Percentiles rank a stretch among this genome's conserved stretches.
Evolutionary conservation across 1,140 invertebrate species (phyloP).

Genomic region (Drosophila tristis): DNA sequence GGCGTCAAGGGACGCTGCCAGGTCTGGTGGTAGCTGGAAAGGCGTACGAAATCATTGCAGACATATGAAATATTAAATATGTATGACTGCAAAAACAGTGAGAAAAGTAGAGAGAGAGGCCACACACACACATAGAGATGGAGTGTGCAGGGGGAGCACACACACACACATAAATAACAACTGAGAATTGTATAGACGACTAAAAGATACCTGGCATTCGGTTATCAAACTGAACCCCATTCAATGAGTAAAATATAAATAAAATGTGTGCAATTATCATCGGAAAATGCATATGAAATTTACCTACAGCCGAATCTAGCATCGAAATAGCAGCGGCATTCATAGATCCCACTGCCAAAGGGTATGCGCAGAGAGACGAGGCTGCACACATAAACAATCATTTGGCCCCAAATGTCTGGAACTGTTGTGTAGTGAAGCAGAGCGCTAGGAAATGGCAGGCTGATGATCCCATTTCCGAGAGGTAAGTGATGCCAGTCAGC

Average conservation of each 20-base stretch:
- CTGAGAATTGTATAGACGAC: too few relatives aligned
- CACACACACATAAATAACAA: too few relatives aligned
- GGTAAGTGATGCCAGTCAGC: constrained; percentile 82
- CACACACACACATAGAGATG: constrained; percentile 5
- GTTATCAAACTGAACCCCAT: too few relatives aligned
- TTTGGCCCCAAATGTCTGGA: constrained; percentile 69
- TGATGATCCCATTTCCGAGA: constrained; percentile 84
- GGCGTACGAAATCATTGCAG: constrained; percentile 79
- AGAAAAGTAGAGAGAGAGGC: constrained; percentile 12
- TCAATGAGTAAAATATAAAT: too few relatives aligned
- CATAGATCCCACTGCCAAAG: too few relatives aligned
- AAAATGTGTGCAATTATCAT: too few relatives aligned
- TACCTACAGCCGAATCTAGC: too few relatives aligned
- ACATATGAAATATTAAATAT: constrained; percentile 83
- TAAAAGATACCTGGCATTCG: too few relatives aligned
- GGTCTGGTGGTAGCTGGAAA: constrained; percentile 31
- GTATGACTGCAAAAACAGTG: constrained; percentile 54
- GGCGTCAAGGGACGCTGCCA: constrained; percentile 50
- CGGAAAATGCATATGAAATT: too few relatives aligned
- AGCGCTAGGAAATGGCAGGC: constrained; percentile 80
- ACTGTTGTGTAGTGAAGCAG: constrained; percentile 72
- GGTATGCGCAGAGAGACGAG: constrained; percentile 15
- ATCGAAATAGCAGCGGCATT: too few relatives aligned
- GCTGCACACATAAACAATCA: constrained; percentile 72
- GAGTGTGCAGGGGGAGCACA: too few relatives aligned